phyloP scores from a whole-genome alignment of 2,797 vertebrate genomes.

The Acanthurus tractus region DNA sequence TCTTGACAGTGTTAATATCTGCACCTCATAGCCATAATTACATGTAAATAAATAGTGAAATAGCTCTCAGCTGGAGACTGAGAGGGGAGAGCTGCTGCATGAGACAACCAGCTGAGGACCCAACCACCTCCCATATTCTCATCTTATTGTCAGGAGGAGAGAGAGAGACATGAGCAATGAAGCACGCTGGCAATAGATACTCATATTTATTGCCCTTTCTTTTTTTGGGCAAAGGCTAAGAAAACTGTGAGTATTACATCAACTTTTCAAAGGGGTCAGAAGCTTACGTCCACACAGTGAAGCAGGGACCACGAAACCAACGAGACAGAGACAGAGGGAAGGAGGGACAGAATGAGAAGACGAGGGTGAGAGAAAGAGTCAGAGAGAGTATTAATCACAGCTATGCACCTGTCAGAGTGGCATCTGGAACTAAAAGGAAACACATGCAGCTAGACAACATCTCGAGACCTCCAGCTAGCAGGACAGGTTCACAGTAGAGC shows the following conservation, averaged over 20 bases:
- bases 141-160: slow-evolving; percentile 59
- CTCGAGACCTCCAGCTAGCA: slow-evolving; percentile 63
- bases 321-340: slow-evolving; percentile 41
- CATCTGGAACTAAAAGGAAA: slow-evolving; percentile 97
- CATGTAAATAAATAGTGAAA: slow-evolving; percentile 99
- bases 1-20: slow-evolving; percentile 99
- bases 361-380: slow-evolving; percentile 66
- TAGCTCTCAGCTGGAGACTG: slow-evolving; percentile 96
- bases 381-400: slow-evolving; percentile 91
- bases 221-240: neutral
- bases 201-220: slow-evolving; percentile 7
- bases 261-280: slow-evolving; percentile 37
- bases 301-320: neutral
- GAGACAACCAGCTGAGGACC: slow-evolving; percentile 95
- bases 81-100: slow-evolving; percentile 81
- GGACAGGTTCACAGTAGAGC: slow-evolving; percentile 75
- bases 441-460: slow-evolving; percentile 87
- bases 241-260: slow-evolving; percentile 27
- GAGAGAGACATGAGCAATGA: slow-evolving; percentile 48
- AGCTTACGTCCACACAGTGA: slow-evolving; percentile 4
- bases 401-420: slow-evolving; percentile 93
- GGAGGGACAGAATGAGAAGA: slow-evolving; percentile 52
- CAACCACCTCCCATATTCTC: slow-evolving; percentile 70
- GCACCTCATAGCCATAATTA: slow-evolving; percentile 99
- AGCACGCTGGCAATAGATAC: slow-evolving; percentile 41